These are phyloP conservation scores for Cyphomyrus plagiostoma DNA, from an alignment of 2,113 vertebrate species.

Conservation along the genomic window DNA sequence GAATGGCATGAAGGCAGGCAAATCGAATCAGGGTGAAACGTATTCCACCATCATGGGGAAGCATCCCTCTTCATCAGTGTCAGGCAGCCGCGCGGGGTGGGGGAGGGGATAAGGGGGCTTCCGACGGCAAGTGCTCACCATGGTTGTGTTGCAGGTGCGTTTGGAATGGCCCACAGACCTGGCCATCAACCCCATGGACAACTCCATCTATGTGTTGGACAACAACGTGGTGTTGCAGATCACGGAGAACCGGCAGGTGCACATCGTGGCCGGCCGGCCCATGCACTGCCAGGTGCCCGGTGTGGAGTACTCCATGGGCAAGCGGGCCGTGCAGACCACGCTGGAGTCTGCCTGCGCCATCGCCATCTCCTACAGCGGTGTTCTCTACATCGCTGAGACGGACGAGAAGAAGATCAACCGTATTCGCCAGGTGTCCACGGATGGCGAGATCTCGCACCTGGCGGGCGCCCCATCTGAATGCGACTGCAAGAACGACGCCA, in stretches of 20 bases:
- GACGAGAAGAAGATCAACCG: conserved; percentile 97
- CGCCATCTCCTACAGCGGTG: conserved; percentile 85
- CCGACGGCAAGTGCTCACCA: not conserved
- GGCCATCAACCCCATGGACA: conserved; percentile 97
- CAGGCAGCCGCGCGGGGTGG: not conserved
- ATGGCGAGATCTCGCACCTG: conserved; percentile 91
- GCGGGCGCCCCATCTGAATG: conserved; percentile 87
- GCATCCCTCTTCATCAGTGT: conserved; percentile 46
- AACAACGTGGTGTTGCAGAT: conserved; percentile 97
- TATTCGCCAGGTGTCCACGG: conserved; percentile 90
- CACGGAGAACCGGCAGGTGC: conserved; percentile 93
- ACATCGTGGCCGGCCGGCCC: conserved; percentile 86
- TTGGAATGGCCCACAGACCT: conserved; percentile 97
- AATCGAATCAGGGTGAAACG: conserved; percentile 33
- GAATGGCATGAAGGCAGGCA: conserved; percentile 36
- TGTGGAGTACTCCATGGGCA: conserved; percentile 83
- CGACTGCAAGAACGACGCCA: conserved; percentile 95
- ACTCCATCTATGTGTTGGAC: conserved; percentile 95
- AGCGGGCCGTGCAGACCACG: conserved; percentile 86
- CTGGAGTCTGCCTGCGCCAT: conserved; percentile 90
- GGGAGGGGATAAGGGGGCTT: not conserved
- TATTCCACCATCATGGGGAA: conserved; percentile 34
- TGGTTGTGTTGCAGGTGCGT: conserved; percentile 67
- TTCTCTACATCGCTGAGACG: conserved; percentile 90
- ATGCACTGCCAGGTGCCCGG: conserved; percentile 97